Percentiles rank a stretch among this genome's conserved stretches.
phyloP scores from a whole-genome alignment of 1,140 invertebrate species.

The Formica exsecta region DNA sequence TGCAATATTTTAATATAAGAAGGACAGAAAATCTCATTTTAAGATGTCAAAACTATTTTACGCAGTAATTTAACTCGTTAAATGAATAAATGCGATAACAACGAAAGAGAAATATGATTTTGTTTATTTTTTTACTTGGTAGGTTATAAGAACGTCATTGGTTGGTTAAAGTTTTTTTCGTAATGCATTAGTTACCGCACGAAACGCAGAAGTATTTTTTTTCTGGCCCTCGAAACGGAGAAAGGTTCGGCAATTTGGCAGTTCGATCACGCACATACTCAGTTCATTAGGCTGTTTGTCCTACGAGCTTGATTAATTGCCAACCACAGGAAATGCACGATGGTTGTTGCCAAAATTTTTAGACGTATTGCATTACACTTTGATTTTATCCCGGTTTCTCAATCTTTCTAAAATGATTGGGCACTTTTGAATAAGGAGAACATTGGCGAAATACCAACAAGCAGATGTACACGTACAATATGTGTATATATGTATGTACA shows the following conservation, averaged over 20 bases:
- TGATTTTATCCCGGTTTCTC: constrained; percentile 3
- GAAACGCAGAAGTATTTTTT: constrained; percentile 1
- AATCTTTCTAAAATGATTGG: constrained; percentile 5
- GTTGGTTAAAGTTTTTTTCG: neutral
- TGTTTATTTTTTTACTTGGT: neutral
- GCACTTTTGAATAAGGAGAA: neutral
- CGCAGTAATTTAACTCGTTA: neutral
- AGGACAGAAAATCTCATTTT: neutral
- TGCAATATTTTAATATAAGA: neutral
- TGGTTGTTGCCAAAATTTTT: constrained; percentile 61
- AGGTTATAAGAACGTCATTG: neutral
- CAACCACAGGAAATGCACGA: constrained; percentile 18
- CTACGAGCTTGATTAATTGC: constrained; percentile 57
- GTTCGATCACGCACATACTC: constrained; percentile 52
- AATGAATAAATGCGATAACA: neutral
- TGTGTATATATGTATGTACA: neutral
- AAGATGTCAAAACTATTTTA: neutral
- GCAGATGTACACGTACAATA: neutral
- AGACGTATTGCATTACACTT: constrained; percentile 18
- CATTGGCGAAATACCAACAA: neutral
- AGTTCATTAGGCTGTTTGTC: constrained; percentile 66
- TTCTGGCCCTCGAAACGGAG: constrained; percentile 1
- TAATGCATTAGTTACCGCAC: neutral
- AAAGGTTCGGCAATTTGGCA: constrained; percentile 30
- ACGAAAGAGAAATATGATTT: neutral